Base-by-base conservation (phyloP, 2,888 invertebrate species). In the Odontocolon sp. region DNA sequence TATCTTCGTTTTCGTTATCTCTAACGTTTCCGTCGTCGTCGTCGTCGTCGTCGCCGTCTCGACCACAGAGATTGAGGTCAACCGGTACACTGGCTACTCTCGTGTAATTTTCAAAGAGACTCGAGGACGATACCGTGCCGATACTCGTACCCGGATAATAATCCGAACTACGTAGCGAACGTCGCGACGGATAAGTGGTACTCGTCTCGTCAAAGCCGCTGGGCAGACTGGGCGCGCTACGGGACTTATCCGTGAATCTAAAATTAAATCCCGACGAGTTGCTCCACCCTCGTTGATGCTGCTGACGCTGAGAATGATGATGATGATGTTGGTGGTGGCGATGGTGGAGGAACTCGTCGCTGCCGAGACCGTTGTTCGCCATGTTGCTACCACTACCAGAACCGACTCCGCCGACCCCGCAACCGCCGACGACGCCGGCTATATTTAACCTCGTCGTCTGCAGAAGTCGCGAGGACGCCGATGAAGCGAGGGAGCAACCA, bases 21-120 rank as follows among this genome's bases (percentile, higher is more conserved):
- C 52, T 56, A 6, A 31, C 16, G 1, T 28, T 33, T 9, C 67
- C 23, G 54, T 21, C 11, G 72, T 80, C 70, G 82, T 82, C 80
- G 75, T 81, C 40, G 18, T 21, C n/a, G 1, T 50, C 21, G 26
- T 56, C 26, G n/a, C 38, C 64, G 50, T 76, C 28, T 1, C 68
- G 50, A 28, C 91, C 80, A 91, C 93, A 92, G 83, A 94, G 92
- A 91, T 94, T 93, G 78, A 95, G 91, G 86, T 94, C 93, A 85
- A 94, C 94, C 84, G 95, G 95, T 73, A 95, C 93, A 85, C 93
- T 93, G 47, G 93, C 89, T 85, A 89, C 92, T 85, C 89, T 86
- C 23, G 90, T 89, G 79, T 88, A 87, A 71, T 88, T 87, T 77
- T 90, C 90, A 76, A 89, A 89, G 68, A 85, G 75, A 52, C 82